A percentile compares a stretch with the other conserved stretches of the same genome.
phyloP scores from a whole-genome alignment of 2,797 vertebrate species.

The Loris lydekkerianus region DNA sequence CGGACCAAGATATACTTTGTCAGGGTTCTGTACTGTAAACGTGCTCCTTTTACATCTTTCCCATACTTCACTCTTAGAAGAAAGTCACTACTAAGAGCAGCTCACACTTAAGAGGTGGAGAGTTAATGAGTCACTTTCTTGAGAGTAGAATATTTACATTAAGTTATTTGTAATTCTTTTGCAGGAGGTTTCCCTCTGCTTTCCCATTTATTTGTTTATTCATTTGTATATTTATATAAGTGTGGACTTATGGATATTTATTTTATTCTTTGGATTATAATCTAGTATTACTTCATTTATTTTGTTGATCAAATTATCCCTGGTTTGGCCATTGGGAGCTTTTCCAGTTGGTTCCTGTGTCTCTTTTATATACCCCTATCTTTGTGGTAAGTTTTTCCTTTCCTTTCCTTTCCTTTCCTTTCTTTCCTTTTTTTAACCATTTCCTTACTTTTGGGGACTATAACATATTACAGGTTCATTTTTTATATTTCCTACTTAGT shows the following conservation, averaged over 20 bases:
- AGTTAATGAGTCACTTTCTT: background rate
- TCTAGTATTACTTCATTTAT: background rate
- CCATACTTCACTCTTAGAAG: background rate
- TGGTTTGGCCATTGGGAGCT: background rate
- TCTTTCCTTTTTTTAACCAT: background rate
- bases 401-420: background rate
- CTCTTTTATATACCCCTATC: background rate
- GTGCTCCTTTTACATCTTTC: background rate
- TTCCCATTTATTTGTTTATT: background rate
- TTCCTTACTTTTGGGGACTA: background rate
- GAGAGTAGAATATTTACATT: background rate
- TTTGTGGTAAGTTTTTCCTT: background rate
- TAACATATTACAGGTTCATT: background rate
- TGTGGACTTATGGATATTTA: background rate
- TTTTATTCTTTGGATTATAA: conserved; percentile 38
- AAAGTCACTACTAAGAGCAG: background rate
- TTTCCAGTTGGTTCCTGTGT: background rate
- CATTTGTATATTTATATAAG: background rate
- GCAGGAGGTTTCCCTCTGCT: background rate
- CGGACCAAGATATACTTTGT: background rate
- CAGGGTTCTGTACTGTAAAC: background rate
- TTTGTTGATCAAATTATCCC: background rate
- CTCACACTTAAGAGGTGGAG: background rate
- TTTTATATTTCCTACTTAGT: background rate
- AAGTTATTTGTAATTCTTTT: background rate